Percentiles rank a stretch among this genome's conserved stretches.
phyloP scores from a whole-genome alignment of 2,113 vertebrate species.

The Rhinichthys klamathensis region DNA sequence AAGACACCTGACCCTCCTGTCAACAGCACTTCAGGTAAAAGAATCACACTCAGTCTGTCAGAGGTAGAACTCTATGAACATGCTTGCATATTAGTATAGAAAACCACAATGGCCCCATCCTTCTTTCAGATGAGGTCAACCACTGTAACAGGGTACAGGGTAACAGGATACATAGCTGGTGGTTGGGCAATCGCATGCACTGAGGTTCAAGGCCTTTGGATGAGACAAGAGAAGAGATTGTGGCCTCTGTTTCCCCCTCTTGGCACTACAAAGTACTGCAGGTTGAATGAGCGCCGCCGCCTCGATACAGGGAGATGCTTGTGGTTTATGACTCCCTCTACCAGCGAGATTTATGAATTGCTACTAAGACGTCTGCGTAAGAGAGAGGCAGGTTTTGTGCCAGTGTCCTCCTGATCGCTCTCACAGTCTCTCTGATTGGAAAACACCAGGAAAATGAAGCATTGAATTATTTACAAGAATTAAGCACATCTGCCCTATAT shows the following conservation, averaged over 20 bases:
- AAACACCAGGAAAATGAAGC: neutral
- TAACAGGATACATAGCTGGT: conserved; percentile 1
- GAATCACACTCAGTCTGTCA: neutral
- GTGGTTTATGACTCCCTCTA: conserved; percentile 6
- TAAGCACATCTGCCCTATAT: neutral
- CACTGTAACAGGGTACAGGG: neutral
- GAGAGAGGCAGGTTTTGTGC: conserved; percentile 66
- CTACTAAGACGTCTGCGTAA: conserved; percentile 74
- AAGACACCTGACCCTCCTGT: neutral
- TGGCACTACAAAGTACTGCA: neutral
- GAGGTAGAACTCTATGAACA: conserved; percentile 43
- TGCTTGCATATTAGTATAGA: conserved; percentile 47
- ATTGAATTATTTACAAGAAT: neutral
- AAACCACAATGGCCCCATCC: neutral
- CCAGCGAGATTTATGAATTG: conserved; percentile 68
- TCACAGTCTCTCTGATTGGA: conserved; percentile 75
- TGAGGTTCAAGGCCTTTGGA: conserved; percentile 15
- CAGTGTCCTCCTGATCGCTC: conserved; percentile 75
- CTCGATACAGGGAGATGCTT: neutral
- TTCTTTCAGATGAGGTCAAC: conserved; percentile 14
- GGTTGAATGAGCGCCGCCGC: neutral
- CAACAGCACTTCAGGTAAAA: conserved; percentile 13
- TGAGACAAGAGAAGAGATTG: neutral
- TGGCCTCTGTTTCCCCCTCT: conserved; percentile 8
- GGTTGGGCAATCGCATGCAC: conserved; percentile 12